These are phyloP conservation scores for Omphaloscelis lunosa DNA, from an alignment of 2,888 invertebrate genomes.

Conservation along the genomic window DNA sequence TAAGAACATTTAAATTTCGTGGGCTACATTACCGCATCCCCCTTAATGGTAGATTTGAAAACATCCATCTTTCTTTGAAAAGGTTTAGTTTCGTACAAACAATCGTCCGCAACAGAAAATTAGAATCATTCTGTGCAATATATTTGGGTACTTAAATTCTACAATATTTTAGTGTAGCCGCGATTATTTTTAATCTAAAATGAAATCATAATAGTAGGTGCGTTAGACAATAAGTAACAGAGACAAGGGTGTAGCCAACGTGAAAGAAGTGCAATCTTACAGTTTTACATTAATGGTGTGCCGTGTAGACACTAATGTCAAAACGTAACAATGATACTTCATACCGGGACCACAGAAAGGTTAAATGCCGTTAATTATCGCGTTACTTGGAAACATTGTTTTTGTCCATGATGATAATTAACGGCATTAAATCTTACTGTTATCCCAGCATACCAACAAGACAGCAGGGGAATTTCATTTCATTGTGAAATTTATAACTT, in stretches of 20 bases:
- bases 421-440: conserved; percentile 11
- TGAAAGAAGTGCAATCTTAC: conserved; percentile 9
- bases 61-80: too few species aligned
- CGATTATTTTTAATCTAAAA: conserved; percentile 15
- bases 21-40: too few species aligned
- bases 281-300: conserved; percentile 2
- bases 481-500: not conserved
- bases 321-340: conserved; percentile 1
- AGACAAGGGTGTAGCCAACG: conserved; percentile 35
- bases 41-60: too few species aligned
- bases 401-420: not conserved
- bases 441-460: conserved; percentile 9
- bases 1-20: too few species aligned
- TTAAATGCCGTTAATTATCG: not conserved
- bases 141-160: conserved; percentile 47
- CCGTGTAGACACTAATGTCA: not conserved
- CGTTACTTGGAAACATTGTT: not conserved
- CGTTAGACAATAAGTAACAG: conserved; percentile 60
- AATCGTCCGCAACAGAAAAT: conserved; percentile 14
- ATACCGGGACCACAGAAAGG: not conserved
- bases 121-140: conserved; percentile 42
- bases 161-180: conserved; percentile 29
- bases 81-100: not conserved
- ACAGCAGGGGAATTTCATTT: not conserved
- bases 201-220: conserved; percentile 40